Conservation (phyloP, 2,113 vertebrate species). For the Orientallactaga bullata region DNA sequence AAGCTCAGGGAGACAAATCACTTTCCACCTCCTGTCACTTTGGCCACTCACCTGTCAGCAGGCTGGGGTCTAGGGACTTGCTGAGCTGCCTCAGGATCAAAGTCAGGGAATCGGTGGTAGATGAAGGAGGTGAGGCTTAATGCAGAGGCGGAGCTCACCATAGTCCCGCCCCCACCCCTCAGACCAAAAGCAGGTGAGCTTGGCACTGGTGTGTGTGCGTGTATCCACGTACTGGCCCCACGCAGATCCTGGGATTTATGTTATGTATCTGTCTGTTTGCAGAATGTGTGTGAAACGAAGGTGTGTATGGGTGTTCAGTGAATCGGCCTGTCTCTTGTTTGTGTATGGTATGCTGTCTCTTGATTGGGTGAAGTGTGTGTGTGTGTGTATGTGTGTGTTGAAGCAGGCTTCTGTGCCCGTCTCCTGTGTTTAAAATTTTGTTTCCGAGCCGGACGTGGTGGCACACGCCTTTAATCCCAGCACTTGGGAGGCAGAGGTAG, state of each 20-base stretch:
- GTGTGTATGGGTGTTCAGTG: neutral
- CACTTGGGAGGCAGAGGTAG: too few relatives aligned
- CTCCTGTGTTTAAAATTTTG: neutral
- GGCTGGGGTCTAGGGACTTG: neutral
- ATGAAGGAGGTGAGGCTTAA: constrained; percentile 50
- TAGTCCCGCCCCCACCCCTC: neutral
- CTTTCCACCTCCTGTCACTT: neutral
- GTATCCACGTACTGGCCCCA: neutral
- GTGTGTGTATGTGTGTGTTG: neutral
- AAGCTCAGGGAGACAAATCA: neutral
- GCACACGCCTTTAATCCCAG: too few relatives aligned
- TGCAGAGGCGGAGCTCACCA: constrained; percentile 4
- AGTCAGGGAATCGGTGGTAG: neutral
- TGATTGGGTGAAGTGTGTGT: neutral
- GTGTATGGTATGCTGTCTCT: neutral
- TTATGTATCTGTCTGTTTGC: neutral
- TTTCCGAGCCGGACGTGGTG: neutral
- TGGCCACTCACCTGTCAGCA: constrained; percentile 64
- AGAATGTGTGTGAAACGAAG: neutral
- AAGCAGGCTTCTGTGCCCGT: neutral
- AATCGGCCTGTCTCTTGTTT: neutral
- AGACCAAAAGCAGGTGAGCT: neutral
- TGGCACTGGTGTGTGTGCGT: neutral
- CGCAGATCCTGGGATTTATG: constrained; percentile 28
- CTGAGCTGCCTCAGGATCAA: constrained; percentile 29